Evolutionary conservation across 2,888 invertebrate species (phyloP), one percentile per base, ranked within the genome.

Genomic region (Diplazon laetatorius): DNA sequence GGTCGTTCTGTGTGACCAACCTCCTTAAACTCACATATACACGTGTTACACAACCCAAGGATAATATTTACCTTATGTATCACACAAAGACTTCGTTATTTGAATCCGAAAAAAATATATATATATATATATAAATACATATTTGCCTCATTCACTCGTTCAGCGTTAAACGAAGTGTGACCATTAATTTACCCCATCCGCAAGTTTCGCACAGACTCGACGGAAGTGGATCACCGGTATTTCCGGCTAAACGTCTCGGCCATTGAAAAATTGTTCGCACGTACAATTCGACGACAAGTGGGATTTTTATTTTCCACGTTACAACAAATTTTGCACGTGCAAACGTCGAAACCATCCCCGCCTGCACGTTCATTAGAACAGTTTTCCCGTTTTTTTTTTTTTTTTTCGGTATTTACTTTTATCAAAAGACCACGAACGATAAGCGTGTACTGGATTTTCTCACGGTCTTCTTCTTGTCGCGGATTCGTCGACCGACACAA

Each of bases 401-500:
- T 71, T 30, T 48, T 44, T 66, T 72, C 39, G 39, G 44, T 46
- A 37, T 18, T 78, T 22, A 22, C 46, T 52, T 57, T 52, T 10
- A 39, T n/a, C 9, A 35, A 14, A 42, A 37, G 57, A 30, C 46
- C 46, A 30, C 6, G 37, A 25, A 25, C 22, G n/a, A 39, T 44
- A 35, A 30, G 80, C 80, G 77, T 30, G 82, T 80, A 70, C 78
- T 69, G 76, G 72, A 76, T 82, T 86, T 87, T 87, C 87, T 86
- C 87, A 87, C 87, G 87, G 74, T 74, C 16, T 20, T 52, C 42
- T 46, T 48, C 22, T 48, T 69, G 59, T 20, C 68, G 39, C 44
- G 25, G 35, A 35, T 72, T 48, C 12, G 20, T 37, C n/a, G n/a
- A 8, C 39, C n/a, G n/a, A 9, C 48, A 50, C 42, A 46, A 63